Percentiles rank a stretch among this genome's conserved stretches.
phyloP scores from a whole-genome alignment of 2,113 vertebrate genomes.

The Lathamus discolor region DNA sequence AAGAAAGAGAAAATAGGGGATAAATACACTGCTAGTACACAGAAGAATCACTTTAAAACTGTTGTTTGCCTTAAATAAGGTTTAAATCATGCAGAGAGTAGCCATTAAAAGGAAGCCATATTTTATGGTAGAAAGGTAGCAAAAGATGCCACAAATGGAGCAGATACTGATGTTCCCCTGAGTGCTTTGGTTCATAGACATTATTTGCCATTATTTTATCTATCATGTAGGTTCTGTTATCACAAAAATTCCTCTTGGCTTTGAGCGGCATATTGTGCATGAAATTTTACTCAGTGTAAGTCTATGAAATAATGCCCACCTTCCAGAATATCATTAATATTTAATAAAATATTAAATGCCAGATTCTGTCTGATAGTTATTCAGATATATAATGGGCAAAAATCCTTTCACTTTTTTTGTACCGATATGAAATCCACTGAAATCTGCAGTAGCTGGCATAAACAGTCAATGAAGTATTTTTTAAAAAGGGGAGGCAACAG shows the following conservation, averaged over 20 bases:
- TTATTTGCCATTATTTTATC: not conserved
- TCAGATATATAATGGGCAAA: not conserved
- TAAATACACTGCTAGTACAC: not conserved
- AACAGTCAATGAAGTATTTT: not conserved
- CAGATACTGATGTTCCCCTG: not conserved
- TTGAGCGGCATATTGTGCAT: not conserved
- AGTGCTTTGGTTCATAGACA: not conserved
- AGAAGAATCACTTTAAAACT: not conserved
- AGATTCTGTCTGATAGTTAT: not conserved
- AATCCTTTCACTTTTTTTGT: not conserved
- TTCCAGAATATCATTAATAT: not conserved
- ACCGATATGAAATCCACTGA: not conserved
- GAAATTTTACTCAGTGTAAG: not conserved
- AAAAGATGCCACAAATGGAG: not conserved
- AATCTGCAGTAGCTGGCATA: not conserved
- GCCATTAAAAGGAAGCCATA: not conserved
- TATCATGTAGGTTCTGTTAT: not conserved
- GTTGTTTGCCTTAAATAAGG: not conserved
- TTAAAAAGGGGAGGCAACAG: accelerated
- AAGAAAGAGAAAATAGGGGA: not conserved
- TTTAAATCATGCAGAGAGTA: not conserved
- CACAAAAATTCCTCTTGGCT: not conserved
- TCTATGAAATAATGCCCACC: not conserved
- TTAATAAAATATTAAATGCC: not conserved
- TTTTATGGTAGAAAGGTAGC: not conserved